A percentile compares a stretch with the other conserved stretches of the same genome.
These are phyloP conservation scores for Aromia moschata DNA, from an alignment of 2,888 invertebrate genomes.

Conservation along the genomic window DNA sequence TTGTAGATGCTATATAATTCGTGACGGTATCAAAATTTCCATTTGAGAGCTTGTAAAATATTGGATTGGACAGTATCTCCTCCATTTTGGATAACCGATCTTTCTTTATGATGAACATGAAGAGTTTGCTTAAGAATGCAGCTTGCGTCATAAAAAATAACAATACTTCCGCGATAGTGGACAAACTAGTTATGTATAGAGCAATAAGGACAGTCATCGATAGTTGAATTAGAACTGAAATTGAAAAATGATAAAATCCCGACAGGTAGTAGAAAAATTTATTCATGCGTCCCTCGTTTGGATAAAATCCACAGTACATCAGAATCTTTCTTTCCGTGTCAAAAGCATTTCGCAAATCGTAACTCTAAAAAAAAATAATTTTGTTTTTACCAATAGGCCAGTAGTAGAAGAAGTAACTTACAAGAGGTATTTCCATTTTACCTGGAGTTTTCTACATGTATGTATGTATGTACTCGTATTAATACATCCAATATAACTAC, in stretches of 20 bases:
- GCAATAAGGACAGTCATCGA: background rate
- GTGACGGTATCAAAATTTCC: background rate
- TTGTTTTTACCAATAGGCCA: too few relatives aligned
- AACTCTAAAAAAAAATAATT: too few relatives aligned
- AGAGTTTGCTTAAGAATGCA: background rate
- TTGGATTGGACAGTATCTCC: background rate
- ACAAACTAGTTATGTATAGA: background rate
- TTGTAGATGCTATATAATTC: background rate
- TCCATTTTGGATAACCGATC: background rate
- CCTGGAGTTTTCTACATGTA: too few relatives aligned
- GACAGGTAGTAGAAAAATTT: background rate
- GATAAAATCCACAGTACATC: slow-evolving; percentile 12
- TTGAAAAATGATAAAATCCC: background rate
- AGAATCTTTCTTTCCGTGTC: slow-evolving; percentile 7
- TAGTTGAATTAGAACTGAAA: background rate
- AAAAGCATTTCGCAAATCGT: slow-evolving; percentile 3
- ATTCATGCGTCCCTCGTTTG: slow-evolving; percentile 1
- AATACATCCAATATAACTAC: too few relatives aligned
- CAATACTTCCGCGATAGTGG: background rate
- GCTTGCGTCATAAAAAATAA: background rate
- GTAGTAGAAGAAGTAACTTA: too few relatives aligned
- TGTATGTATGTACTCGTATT: too few relatives aligned
- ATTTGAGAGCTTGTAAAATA: background rate
- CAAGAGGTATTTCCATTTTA: too few relatives aligned
- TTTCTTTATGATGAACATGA: background rate